Percentiles rank a stretch among this genome's conserved stretches.
phyloP scores from a whole-genome alignment of 2,888 invertebrate genomes.

The Cosmopolites sordidus region DNA sequence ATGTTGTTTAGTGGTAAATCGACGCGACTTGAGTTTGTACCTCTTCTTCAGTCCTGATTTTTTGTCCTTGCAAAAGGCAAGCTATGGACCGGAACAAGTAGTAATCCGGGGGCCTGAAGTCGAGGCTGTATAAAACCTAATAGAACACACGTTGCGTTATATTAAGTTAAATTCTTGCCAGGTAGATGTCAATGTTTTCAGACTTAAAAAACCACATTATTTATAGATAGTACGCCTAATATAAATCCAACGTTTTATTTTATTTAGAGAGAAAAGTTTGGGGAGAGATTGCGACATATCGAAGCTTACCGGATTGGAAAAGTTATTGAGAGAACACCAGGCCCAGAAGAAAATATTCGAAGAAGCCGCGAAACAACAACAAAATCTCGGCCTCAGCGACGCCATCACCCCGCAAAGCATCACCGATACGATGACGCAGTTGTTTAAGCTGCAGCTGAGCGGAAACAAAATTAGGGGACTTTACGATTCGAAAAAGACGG shows the following conservation, averaged over 20 bases:
- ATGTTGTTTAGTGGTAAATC: too few relatives aligned
- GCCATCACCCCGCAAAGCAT: conserved; percentile 30
- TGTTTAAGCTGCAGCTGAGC: conserved; percentile 35
- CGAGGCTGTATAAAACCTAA: too few relatives aligned
- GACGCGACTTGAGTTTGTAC: too few relatives aligned
- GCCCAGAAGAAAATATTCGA: conserved; percentile 33
- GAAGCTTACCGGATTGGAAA: conserved; percentile 17
- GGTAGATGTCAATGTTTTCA: too few relatives aligned
- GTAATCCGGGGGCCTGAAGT: too few relatives aligned
- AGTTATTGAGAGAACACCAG: conserved; percentile 32
- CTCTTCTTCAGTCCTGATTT: too few relatives aligned
- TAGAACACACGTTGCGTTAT: too few relatives aligned
- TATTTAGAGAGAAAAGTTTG: neutral
- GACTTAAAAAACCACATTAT: too few relatives aligned
- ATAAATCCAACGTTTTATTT: neutral
- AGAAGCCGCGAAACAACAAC: conserved; percentile 20
- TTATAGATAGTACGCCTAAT: too few relatives aligned
- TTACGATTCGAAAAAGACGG: conserved; percentile 34
- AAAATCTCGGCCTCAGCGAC: conserved; percentile 13
- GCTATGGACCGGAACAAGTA: too few relatives aligned
- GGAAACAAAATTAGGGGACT: conserved; percentile 37
- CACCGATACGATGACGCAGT: conserved; percentile 26
- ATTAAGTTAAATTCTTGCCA: too few relatives aligned
- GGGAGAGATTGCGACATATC: neutral
- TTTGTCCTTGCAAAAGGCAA: too few relatives aligned